Evolutionary conservation across 2,113 vertebrate species (phyloP).

Genomic region (Progne subis): DNA sequence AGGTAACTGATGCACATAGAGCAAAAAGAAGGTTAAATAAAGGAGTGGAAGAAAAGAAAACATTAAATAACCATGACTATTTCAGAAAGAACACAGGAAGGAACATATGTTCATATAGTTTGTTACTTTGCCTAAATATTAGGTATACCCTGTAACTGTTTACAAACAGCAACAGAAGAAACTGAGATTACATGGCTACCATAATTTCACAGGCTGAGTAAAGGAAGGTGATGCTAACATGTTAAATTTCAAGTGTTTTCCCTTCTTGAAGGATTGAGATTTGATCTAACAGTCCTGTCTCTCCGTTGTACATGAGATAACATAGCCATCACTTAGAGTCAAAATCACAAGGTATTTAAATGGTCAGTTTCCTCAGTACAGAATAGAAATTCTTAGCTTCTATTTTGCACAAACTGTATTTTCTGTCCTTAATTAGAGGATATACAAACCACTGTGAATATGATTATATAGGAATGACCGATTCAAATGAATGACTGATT

Average conservation of each 20-base stretch:
- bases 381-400: background rate
- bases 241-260: background rate
- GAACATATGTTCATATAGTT: fast-evolving
- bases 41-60: background rate
- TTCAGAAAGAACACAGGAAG: background rate
- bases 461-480: background rate
- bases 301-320: background rate
- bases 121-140: background rate
- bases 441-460: background rate
- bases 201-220: background rate
- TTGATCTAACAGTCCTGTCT: background rate
- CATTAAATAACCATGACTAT: background rate
- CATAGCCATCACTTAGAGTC: background rate
- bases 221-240: background rate
- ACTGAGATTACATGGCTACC: background rate
- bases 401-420: background rate
- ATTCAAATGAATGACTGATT: background rate
- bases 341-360: background rate
- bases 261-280: background rate
- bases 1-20: background rate
- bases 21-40: background rate
- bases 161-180: background rate
- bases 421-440: background rate
- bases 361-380: background rate
- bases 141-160: background rate